Percentiles rank a stretch among this genome's conserved stretches.
phyloP scores from a whole-genome alignment of 2,888 invertebrate species.

The Sinotaia quadrata region DNA sequence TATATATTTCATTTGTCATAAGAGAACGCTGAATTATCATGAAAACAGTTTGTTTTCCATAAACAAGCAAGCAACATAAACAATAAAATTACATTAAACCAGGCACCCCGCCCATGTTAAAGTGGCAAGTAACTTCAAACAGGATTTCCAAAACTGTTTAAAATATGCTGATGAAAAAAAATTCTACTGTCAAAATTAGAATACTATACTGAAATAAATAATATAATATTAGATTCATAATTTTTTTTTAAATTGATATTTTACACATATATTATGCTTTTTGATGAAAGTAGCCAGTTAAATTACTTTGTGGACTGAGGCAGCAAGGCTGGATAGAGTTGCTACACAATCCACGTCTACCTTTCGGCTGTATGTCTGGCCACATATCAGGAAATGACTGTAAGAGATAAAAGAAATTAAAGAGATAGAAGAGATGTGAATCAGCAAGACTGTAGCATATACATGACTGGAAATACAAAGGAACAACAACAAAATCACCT shows the following conservation, averaged over 20 bases:
- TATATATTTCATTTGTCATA: no score
- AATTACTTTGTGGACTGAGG: slow-evolving; percentile 88
- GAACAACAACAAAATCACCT: no score
- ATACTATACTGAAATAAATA: not conserved
- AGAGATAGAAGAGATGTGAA: not conserved
- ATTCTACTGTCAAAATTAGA: not conserved
- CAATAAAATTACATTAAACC: no score
- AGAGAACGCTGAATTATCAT: no score
- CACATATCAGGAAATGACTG: slow-evolving; percentile 86
- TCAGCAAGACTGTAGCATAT: no score
- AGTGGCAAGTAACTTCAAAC: no score
- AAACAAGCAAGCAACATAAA: no score
- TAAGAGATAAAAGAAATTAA: slow-evolving; percentile 32
- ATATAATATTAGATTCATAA: not conserved
- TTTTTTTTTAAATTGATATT: not conserved
- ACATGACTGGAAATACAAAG: no score
- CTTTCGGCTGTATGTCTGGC: slow-evolving; percentile 96
- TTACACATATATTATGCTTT: not conserved
- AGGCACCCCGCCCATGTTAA: no score
- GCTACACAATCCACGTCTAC: slow-evolving; percentile 89
- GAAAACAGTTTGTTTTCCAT: no score
- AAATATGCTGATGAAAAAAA: not conserved
- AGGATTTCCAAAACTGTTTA: not conserved
- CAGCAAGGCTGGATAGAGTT: slow-evolving; percentile 85
- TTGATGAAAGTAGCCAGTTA: not conserved